phyloP scores from a whole-genome alignment of 2,888 invertebrate genomes.

The Acanthosepion pharaonis region DNA sequence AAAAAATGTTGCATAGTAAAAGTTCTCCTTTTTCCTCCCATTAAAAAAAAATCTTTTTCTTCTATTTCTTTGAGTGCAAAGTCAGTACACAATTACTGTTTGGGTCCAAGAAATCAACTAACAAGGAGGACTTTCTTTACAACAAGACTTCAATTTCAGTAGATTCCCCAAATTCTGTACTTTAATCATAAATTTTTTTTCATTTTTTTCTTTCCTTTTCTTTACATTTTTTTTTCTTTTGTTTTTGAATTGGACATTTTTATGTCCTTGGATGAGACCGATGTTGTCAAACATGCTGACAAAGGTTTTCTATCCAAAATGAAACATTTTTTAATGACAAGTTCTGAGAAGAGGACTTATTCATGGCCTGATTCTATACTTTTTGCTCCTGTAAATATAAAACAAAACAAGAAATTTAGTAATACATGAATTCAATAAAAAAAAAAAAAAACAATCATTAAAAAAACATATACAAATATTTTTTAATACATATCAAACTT shows the following conservation, averaged over 20 bases:
- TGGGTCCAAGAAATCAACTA: background rate
- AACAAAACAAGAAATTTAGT: background rate
- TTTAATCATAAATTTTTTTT: background rate
- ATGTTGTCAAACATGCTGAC: conserved; percentile 33
- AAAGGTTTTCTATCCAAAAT: background rate
- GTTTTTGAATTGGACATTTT: background rate
- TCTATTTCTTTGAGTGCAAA: background rate
- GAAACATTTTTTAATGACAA: background rate
- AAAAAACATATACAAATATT: background rate
- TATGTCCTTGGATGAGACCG: background rate
- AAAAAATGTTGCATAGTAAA: background rate
- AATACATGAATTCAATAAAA: background rate
- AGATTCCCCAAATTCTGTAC: background rate
- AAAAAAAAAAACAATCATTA: background rate
- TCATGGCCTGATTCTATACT: conserved; percentile 9
- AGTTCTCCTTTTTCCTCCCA: background rate
- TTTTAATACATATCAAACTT: background rate
- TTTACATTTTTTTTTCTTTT: background rate
- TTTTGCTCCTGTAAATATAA: conserved; percentile 18
- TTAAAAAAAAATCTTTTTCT: background rate
- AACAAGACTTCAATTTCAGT: conserved; percentile 2
- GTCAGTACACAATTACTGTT: background rate
- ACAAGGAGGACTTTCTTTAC: conserved; percentile 17
- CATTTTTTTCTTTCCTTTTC: background rate
- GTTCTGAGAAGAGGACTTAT: background rate